A percentile compares a stretch with the other conserved stretches of the same genome.
These are phyloP conservation scores for Steromphala cineraria DNA, from an alignment of 2,888 invertebrate genomes.

Conservation along the genomic window DNA sequence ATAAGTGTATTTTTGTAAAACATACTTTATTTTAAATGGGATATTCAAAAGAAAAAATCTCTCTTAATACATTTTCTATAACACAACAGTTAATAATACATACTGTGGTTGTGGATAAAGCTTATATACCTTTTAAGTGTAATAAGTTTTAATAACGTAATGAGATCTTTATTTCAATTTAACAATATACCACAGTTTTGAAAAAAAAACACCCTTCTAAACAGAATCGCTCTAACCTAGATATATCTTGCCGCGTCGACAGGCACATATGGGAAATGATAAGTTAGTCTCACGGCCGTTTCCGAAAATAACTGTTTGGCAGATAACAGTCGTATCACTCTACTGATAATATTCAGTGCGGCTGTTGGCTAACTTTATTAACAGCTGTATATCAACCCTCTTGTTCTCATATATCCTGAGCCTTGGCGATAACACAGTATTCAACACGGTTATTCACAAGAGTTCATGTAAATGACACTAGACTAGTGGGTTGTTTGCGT, in stretches of 20 bases:
- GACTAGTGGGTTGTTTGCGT: background rate
- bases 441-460: background rate
- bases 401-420: constrained; percentile 2
- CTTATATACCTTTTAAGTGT: too few relatives aligned
- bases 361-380: constrained; percentile 5
- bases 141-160: too few relatives aligned
- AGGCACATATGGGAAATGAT: background rate
- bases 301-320: background rate
- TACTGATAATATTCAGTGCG: background rate
- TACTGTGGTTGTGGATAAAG: too few relatives aligned
- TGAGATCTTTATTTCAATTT: too few relatives aligned
- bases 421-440: background rate
- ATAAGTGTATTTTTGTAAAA: too few relatives aligned
- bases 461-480: background rate
- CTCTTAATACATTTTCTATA: too few relatives aligned
- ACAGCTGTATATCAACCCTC: constrained; percentile 1
- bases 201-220: too few relatives aligned
- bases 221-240: background rate
- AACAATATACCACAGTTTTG: too few relatives aligned
- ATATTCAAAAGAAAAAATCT: too few relatives aligned
- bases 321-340: constrained; percentile 10
- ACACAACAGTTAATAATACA: too few relatives aligned
- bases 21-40: too few relatives aligned
- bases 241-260: background rate
- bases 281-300: background rate